Conservation (phyloP, 2,888 invertebrate species). For the Geophilus truncorum region DNA sequence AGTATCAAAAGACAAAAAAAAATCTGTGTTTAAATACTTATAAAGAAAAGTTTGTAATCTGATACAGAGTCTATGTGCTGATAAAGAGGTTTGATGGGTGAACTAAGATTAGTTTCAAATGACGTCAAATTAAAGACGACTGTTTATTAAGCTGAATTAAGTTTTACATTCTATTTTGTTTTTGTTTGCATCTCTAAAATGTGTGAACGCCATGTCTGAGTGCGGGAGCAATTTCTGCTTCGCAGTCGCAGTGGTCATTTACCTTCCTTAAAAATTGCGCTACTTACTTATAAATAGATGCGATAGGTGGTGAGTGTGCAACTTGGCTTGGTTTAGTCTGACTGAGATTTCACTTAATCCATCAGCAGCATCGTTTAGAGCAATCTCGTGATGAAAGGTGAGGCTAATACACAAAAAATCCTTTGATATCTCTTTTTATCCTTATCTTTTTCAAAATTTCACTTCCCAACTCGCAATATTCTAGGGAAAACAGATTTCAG, state of each 20-base stretch:
- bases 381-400: not conserved
- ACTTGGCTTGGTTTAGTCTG: not conserved
- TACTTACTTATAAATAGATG: not conserved
- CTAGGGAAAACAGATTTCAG: too few relatives aligned
- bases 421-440: not conserved
- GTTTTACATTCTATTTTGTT: too few relatives aligned
- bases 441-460: too few relatives aligned
- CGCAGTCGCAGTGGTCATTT: not conserved
- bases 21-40: not conserved
- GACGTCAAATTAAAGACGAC: not conserved
- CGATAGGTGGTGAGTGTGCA: not conserved
- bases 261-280: not conserved
- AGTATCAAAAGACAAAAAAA: not conserved
- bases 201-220: too few relatives aligned
- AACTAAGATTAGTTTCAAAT: not conserved
- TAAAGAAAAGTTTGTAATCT: not conserved
- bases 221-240: too few relatives aligned
- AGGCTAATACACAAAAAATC: not conserved
- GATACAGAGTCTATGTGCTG: not conserved
- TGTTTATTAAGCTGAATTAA: not conserved
- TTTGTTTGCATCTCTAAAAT: too few relatives aligned
- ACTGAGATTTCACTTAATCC: not conserved
- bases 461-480: too few relatives aligned
- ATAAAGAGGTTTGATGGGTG: not conserved
- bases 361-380: not conserved